Evolutionary conservation across 1,140 invertebrate species (phyloP).

Genomic region (Melitaea cinxia): DNA sequence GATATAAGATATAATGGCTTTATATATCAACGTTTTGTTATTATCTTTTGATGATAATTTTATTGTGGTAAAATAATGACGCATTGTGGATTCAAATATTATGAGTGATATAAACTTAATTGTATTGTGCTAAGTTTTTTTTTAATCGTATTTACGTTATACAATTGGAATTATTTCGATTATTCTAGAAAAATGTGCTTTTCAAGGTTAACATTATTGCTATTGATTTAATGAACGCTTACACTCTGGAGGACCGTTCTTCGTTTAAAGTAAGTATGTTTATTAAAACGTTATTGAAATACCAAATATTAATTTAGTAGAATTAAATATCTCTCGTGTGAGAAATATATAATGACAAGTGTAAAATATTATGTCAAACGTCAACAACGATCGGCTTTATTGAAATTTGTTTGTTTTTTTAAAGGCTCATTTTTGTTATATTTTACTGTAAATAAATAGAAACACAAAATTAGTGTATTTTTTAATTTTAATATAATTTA

Average conservation of each 20-base stretch:
- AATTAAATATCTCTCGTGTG: too few relatives aligned
- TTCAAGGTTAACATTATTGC: neutral
- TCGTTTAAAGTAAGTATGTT: conserved; percentile 3
- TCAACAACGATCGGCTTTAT: too few relatives aligned
- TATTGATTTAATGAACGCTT: neutral
- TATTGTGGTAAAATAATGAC: conserved; percentile 20
- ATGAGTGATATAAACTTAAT: conserved; percentile 14
- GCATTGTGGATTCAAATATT: conserved; percentile 2
- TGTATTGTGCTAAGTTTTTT: conserved; percentile 1
- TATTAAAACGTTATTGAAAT: neutral
- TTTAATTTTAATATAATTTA: too few relatives aligned
- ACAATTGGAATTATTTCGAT: neutral
- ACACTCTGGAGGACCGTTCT: neutral
- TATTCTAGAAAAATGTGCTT: conserved; percentile 6
- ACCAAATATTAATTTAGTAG: too few relatives aligned
- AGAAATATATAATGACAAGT: too few relatives aligned
- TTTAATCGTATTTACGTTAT: neutral
- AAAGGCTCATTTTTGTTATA: too few relatives aligned
- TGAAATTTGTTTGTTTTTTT: too few relatives aligned
- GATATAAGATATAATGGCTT: conserved; percentile 20
- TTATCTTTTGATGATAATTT: conserved; percentile 19
- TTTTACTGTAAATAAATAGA: too few relatives aligned
- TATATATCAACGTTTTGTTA: conserved; percentile 9
- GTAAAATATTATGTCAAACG: too few relatives aligned
- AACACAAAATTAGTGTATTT: too few relatives aligned